Evolutionary conservation across 2,888 invertebrate species (phyloP).

Genomic region (Agrotis exclamationis): DNA sequence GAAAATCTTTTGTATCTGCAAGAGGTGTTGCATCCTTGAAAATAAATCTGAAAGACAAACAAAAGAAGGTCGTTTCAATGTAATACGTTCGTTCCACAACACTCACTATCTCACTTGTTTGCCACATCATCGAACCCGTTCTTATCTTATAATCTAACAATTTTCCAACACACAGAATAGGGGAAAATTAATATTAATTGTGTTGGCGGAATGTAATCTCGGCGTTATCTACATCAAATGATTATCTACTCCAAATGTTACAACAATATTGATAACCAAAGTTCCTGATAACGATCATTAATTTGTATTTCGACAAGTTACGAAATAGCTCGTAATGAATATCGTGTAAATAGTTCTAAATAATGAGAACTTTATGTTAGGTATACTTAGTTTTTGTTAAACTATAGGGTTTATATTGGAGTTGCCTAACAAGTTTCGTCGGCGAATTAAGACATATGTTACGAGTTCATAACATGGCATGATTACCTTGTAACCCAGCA

Average conservation of each 20-base stretch:
- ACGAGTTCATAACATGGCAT: not conserved
- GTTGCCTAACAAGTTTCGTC: too few relatives aligned
- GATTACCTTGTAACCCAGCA: not conserved
- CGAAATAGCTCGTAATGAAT: not conserved
- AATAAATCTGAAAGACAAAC: not conserved
- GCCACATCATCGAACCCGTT: constrained; percentile 1
- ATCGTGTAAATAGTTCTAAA: not conserved
- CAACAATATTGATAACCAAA: constrained; percentile 13
- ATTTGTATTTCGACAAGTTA: constrained; percentile 8
- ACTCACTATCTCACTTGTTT: constrained; percentile 1
- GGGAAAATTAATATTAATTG: constrained; percentile 22
- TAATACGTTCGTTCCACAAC: not conserved
- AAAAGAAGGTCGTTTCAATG: not conserved
- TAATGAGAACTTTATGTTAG: not conserved
- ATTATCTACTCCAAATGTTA: constrained; percentile 1
- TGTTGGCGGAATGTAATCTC: constrained; percentile 20
- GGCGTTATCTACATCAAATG: constrained; percentile 12
- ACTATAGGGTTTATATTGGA: not conserved
- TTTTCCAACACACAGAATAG: not conserved
- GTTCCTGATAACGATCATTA: constrained; percentile 7
- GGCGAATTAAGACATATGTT: not conserved
- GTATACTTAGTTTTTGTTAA: not conserved
- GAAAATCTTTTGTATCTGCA: not conserved
- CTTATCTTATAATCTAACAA: not conserved
- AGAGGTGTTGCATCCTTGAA: not conserved